A percentile compares a stretch with the other conserved stretches of the same genome.
Conservation (phyloP, 1,140 invertebrate genomes). For the Pristionchus pacificus region DNA sequence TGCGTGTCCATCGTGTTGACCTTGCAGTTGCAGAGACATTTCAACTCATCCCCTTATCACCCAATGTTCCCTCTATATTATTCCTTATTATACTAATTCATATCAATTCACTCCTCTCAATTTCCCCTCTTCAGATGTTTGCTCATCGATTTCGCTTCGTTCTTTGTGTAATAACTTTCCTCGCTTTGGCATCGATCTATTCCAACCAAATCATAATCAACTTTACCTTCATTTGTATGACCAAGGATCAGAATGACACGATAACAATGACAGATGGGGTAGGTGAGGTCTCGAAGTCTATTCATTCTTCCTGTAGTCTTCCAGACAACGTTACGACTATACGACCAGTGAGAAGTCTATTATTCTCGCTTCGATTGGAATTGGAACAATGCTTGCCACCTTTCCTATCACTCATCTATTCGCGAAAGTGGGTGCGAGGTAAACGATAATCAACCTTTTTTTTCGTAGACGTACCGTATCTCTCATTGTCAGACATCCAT, state of each 20-base stretch:
- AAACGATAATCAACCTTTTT: neutral
- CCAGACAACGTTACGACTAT: neutral
- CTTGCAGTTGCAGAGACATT: neutral
- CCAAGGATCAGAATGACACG: neutral
- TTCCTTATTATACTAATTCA: no score
- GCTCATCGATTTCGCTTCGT: neutral
- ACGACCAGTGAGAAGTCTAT: neutral
- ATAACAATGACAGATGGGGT: neutral
- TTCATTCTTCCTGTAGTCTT: neutral
- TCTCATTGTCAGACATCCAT: neutral
- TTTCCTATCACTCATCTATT: neutral
- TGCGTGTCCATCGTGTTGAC: neutral
- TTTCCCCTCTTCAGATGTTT: no score
- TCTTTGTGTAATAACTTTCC: neutral
- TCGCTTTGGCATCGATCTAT: neutral
- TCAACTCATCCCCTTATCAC: neutral
- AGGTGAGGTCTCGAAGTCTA: neutral
- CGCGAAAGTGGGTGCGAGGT: neutral
- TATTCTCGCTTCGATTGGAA: neutral
- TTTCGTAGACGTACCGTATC: no score
- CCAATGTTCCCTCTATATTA: neutral
- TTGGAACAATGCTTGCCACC: neutral
- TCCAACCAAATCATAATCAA: neutral
- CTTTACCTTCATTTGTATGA: neutral
- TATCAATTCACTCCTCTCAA: no score